Conservation (phyloP, 2,888 invertebrate genomes). For the Xestia c-nigrum region DNA sequence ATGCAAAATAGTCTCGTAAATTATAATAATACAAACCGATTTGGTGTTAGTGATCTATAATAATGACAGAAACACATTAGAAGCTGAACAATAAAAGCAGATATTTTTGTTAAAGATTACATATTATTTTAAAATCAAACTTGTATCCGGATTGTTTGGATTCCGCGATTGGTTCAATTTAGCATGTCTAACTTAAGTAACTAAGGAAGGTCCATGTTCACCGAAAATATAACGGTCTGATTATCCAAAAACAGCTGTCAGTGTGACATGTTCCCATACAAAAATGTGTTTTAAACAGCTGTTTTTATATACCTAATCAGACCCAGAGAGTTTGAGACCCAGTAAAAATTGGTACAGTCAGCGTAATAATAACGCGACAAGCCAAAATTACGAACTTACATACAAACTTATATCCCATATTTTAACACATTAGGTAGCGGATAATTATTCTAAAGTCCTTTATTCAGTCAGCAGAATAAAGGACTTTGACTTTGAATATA, state of each 20-base stretch:
- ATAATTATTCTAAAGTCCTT: not conserved
- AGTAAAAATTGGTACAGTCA: slow-evolving; percentile 5
- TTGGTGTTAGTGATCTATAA: slow-evolving; percentile 39
- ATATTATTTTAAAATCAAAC: not conserved
- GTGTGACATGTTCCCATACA: too few species aligned
- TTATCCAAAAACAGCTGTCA: too few species aligned
- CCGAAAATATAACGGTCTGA: too few species aligned
- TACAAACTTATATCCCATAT: not conserved
- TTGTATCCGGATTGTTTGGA: slow-evolving; percentile 1
- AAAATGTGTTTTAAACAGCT: too few species aligned
- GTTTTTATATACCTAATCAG: too few species aligned
- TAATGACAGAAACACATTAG: slow-evolving; percentile 30
- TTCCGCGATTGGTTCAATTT: not conserved
- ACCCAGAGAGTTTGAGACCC: not conserved
- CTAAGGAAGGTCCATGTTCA: too few species aligned
- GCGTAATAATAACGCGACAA: not conserved
- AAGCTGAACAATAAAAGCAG: slow-evolving; percentile 22
- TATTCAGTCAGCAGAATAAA: too few species aligned
- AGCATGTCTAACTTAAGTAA: not conserved
- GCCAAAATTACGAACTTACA: not conserved
- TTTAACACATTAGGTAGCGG: not conserved
- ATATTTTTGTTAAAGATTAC: slow-evolving; percentile 18
- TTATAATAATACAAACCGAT: slow-evolving; percentile 42
- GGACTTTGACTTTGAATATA: too few species aligned
- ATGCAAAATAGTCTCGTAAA: slow-evolving; percentile 57